Evolutionary conservation across 2,888 invertebrate species (phyloP), one percentile per base, ranked within the genome.

Genomic region (Cryptocephalus primarius): DNA sequence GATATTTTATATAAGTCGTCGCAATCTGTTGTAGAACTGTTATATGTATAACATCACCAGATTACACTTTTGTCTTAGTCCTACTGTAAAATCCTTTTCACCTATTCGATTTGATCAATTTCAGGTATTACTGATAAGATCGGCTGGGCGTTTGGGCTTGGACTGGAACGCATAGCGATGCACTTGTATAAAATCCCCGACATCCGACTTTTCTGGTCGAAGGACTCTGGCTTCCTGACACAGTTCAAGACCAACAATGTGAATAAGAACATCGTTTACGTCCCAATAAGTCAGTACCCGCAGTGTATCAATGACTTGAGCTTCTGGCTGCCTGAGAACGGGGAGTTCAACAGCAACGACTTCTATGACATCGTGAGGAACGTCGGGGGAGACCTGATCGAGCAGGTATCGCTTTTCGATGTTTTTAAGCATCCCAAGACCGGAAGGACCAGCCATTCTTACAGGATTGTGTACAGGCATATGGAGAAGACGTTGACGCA

Each of bases 71-170:
- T n/a, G n/a, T n/a, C n/a, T n/a, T n/a, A 22, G 22, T 22, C 22
- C 2, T 22, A 22, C 2, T 22, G 22, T 4, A 22, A 22, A 6
- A 22, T 22, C 6, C 6, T 22, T 22, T 6, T 22, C 22, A 22
- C 22, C 6, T 22, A 22, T 22, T 22, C 22, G 22, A 22, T 22
- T 36, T 4, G 4, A 40, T n/a, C 34, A 34, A 9, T 9, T 36
- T 4, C 36, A 40, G 95, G 95, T 2, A 85, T 87, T 0, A 74
- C 73, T 10, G 83, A 90, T 63, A 82, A 85, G 43, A 88, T 97
- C 59, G 97, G 96, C 9, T 99, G 95, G 84, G 99, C 99, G 1
- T 97, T 97, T 71, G 99, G 99, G 8, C 71, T 99, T 8, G 99
- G 99, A 0, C 71, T 99, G 47, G 99, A 99, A 70, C 76, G 99